Percentiles rank a stretch among this genome's conserved stretches.
These are phyloP conservation scores for Scytalopus superciliaris DNA, from an alignment of 2,113 vertebrate species.

Conservation along the genomic window DNA sequence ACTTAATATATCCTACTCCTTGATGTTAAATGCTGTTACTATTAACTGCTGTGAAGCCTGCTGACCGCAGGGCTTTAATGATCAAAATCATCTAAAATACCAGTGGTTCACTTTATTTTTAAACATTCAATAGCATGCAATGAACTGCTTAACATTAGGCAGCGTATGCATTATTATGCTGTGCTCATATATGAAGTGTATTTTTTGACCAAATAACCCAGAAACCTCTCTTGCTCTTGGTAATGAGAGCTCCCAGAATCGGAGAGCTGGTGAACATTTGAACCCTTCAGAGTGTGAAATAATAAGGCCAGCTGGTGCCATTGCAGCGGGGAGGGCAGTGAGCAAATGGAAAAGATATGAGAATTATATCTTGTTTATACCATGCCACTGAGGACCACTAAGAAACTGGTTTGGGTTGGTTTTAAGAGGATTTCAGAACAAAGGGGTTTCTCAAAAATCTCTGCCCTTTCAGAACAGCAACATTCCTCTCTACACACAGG, in stretches of 20 bases:
- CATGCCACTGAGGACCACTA: neutral
- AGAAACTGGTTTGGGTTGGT: neutral
- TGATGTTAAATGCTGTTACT: neutral
- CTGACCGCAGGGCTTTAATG: neutral
- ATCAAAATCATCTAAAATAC: neutral
- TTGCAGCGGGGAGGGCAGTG: neutral
- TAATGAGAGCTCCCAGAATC: neutral
- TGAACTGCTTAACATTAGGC: neutral
- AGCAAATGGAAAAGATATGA: conserved; percentile 16
- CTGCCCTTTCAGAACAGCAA: neutral
- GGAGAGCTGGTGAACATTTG: neutral
- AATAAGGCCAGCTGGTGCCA: conserved; percentile 37
- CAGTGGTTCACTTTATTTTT: neutral
- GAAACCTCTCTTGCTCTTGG: neutral
- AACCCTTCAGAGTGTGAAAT: conserved; percentile 31
- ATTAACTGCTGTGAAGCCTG: conserved; percentile 19
- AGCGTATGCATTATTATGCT: neutral
- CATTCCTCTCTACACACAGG: neutral
- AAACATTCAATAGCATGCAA: neutral
- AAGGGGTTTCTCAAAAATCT: conserved; percentile 9
- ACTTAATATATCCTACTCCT: neutral
- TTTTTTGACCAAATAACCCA: conserved; percentile 4
- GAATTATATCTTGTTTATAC: neutral
- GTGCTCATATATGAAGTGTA: neutral
- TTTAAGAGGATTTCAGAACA: conserved; percentile 37